These are phyloP conservation scores for Centropus unirufus DNA, from an alignment of 2,113 vertebrate genomes.

Conservation along the genomic window DNA sequence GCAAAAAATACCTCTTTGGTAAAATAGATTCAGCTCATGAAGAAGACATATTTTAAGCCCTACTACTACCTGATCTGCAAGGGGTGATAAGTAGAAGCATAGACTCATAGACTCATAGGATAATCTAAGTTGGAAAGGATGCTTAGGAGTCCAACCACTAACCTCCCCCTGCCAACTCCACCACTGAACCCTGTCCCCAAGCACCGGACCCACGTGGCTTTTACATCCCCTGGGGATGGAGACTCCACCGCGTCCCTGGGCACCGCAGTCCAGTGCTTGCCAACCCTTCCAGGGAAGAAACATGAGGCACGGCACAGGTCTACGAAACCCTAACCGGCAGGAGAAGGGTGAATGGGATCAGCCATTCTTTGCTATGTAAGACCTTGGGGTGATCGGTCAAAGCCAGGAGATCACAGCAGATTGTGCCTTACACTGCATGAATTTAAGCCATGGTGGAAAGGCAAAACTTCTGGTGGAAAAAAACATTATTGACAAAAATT, in stretches of 20 bases:
- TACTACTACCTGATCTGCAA: not conserved
- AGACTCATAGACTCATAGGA: no score
- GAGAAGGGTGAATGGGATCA: not conserved
- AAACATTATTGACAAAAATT: not conserved
- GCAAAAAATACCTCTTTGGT: not conserved
- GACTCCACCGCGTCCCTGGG: no score
- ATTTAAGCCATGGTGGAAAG: not conserved
- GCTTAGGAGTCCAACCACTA: no score
- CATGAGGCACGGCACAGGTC: not conserved
- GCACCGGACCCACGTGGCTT: no score
- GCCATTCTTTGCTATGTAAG: not conserved
- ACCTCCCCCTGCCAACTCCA: no score
- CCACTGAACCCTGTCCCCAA: no score
- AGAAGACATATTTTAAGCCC: not conserved
- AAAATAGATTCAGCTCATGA: not conserved
- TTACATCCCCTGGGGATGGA: no score
- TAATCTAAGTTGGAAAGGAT: no score
- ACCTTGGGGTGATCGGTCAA: accelerated
- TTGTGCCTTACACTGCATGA: not conserved
- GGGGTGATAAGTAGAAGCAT: not conserved
- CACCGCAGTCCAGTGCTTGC: no score
- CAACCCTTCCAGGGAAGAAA: no score
- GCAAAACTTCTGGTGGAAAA: not conserved
- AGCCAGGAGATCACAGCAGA: not conserved
- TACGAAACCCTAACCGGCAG: not conserved